Percentiles rank a stretch among this genome's conserved stretches.
phyloP scores from a whole-genome alignment of 2,797 vertebrate species.

The Nannoperca australis region DNA sequence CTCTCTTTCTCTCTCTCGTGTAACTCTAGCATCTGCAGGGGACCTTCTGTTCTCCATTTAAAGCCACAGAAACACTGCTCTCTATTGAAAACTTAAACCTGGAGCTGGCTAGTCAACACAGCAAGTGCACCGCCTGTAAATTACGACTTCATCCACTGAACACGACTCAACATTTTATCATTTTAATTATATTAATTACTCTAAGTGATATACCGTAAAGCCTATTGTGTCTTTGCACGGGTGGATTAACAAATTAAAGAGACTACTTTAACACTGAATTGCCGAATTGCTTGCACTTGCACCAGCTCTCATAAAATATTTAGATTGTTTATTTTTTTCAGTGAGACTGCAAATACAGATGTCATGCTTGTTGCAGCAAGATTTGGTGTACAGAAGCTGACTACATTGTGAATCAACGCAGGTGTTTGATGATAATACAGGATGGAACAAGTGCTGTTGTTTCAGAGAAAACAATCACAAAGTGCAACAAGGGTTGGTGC shows the following conservation, averaged over 20 bases:
- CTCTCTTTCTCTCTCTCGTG: constrained; percentile 7
- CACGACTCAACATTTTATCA: constrained; percentile 25
- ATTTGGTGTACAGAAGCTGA: neutral
- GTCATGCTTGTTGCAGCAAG: neutral
- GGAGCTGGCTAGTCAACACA: constrained; percentile 30
- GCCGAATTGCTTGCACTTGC: constrained; percentile 33
- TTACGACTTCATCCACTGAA: constrained; percentile 26
- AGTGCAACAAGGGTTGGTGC: neutral
- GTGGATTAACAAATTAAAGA: constrained; percentile 43
- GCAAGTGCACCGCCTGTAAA: constrained; percentile 50
- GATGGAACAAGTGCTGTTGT: constrained; percentile 7
- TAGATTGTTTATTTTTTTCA: neutral
- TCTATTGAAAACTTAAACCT: constrained; percentile 47
- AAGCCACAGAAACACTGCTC: constrained; percentile 26
- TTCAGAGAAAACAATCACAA: constrained; percentile 9
- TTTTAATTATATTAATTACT: constrained; percentile 50
- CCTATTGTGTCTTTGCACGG: constrained; percentile 28
- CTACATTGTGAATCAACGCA: neutral
- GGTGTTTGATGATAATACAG: neutral
- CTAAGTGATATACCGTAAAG: constrained; percentile 31
- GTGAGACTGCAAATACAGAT: constrained; percentile 4
- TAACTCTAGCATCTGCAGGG: constrained; percentile 47
- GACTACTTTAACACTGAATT: constrained; percentile 6
- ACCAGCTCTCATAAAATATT: constrained; percentile 41
- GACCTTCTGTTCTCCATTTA: constrained; percentile 68